Evolutionary conservation across 2,113 vertebrate genomes (phyloP), one percentile per base, ranked within the genome.

Genomic region (Hassar affinis): DNA sequence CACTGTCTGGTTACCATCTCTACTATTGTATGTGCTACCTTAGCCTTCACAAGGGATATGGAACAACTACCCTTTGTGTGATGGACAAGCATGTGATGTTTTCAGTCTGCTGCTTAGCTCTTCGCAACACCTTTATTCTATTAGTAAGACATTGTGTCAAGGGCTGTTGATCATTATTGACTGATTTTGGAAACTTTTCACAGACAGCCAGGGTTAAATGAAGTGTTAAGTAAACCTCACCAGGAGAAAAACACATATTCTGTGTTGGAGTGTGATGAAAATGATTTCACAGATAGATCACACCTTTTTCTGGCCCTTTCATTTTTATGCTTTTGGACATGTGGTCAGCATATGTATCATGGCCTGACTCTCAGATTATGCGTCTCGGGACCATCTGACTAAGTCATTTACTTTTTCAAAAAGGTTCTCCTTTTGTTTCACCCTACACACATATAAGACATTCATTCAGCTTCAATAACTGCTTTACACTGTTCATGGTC

Each of bases 271-370:
- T 86, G 85, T 90, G 87, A 91, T 89, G 88, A 90, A 91, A 90
- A 92, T 91, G 89, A 91, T 90, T 93, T 87, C 85, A 89, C 68
- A 83, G 88, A 93, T 91, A 89, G 89, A 90, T 90, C 90, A 92
- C 91, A 93, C 92, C 90, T 90, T 91, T 90, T 90, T 88, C 18
- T 64, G 51, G 59, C 80, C 81, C 87, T 92, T 91, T 93, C 87
- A 90, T 91, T 90, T 78, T 82, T 84, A 81, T 30, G 75, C 47
- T 62, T 83, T 42, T 71, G 75, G 89, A 94, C 93, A 94, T 95
- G 92, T 95, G 93, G 90, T 81, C 86, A 90, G 90, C 93, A 94
- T 89, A 91, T 91, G 91, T 86, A 78, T 82, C 27, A 66, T n/a
- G 45, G 62, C 38, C 66, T 57, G 12, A 56, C 38, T 61, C 59